phyloP scores from a whole-genome alignment of 2,888 invertebrate species.

The Catocala sponsa region DNA sequence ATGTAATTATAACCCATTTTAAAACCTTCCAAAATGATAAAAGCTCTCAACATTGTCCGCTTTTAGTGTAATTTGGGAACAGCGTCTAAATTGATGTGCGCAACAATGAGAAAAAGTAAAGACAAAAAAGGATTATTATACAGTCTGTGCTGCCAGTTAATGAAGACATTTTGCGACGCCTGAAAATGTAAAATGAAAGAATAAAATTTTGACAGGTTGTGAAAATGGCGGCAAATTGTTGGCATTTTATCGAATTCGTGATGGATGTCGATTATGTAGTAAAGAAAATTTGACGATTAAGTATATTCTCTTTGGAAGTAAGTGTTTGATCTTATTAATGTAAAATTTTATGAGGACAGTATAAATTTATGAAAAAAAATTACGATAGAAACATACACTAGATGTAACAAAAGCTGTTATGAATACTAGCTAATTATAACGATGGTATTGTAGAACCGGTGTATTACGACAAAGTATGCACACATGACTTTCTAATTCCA shows the following conservation, averaged over 20 bases:
- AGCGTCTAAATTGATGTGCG: constrained; percentile 32
- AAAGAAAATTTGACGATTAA: too few relatives aligned
- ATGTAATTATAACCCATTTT: constrained; percentile 15
- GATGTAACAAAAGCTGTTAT: too few relatives aligned
- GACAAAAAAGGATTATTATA: constrained; percentile 29
- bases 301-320: too few relatives aligned
- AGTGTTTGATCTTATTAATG: too few relatives aligned
- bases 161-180: constrained; percentile 10
- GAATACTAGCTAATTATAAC: too few relatives aligned
- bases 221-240: not conserved
- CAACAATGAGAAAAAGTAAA: constrained; percentile 22
- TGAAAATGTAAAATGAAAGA: constrained; percentile 8
- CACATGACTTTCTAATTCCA: too few relatives aligned
- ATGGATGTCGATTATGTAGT: too few relatives aligned
- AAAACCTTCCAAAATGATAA: constrained; percentile 33
- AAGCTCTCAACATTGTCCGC: constrained; percentile 17
- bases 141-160: constrained; percentile 10
- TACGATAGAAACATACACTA: too few relatives aligned
- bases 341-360: too few relatives aligned
- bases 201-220: constrained; percentile 8
- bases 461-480: too few relatives aligned
- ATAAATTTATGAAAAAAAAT: too few relatives aligned
- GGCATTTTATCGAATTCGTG: not conserved
- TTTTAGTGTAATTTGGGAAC: constrained; percentile 32
- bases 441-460: too few relatives aligned